Conservation (phyloP, 2,888 invertebrate species). For the Mesorhabditis belari region DNA sequence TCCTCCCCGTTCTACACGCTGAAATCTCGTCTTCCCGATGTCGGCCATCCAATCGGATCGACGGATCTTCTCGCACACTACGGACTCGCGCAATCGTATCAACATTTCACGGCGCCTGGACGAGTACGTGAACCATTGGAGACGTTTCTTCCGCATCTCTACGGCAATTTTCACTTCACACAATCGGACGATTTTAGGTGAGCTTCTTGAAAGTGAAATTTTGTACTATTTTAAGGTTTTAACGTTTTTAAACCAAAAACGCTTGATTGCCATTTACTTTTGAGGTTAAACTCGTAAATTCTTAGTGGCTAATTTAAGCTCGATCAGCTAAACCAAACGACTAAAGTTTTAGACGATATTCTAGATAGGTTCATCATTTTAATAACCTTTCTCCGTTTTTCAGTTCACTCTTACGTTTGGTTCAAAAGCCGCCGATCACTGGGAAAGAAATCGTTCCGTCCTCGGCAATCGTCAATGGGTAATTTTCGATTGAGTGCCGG, state of each 20-base stretch:
- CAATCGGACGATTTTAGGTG: conserved; percentile 21
- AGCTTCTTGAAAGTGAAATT: not conserved
- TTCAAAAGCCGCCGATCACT: conserved; percentile 41
- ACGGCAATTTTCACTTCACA: conserved; percentile 31
- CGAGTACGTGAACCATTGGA: conserved; percentile 28
- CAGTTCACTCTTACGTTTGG: conserved; percentile 27
- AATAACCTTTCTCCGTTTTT: not conserved
- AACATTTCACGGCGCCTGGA: conserved; percentile 12
- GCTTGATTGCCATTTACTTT: too few relatives aligned
- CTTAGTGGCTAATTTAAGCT: too few relatives aligned
- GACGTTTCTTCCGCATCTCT: conserved; percentile 37
- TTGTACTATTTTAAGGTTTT: too few relatives aligned
- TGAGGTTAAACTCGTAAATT: too few relatives aligned
- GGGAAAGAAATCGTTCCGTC: conserved; percentile 34
- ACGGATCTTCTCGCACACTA: conserved; percentile 28
- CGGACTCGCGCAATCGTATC: conserved; percentile 21
- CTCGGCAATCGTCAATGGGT: conserved; percentile 23
- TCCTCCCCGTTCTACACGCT: conserved; percentile 29
- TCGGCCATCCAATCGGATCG: conserved; percentile 27
- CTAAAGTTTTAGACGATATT: too few relatives aligned
- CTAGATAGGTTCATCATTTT: not conserved
- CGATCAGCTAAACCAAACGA: too few relatives aligned
- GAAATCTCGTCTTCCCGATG: conserved; percentile 26
- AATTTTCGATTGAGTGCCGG: conserved; percentile 32
- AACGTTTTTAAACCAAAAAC: too few relatives aligned